phyloP scores from a whole-genome alignment of 2,797 vertebrate genomes.

The Sebastes reedi region DNA sequence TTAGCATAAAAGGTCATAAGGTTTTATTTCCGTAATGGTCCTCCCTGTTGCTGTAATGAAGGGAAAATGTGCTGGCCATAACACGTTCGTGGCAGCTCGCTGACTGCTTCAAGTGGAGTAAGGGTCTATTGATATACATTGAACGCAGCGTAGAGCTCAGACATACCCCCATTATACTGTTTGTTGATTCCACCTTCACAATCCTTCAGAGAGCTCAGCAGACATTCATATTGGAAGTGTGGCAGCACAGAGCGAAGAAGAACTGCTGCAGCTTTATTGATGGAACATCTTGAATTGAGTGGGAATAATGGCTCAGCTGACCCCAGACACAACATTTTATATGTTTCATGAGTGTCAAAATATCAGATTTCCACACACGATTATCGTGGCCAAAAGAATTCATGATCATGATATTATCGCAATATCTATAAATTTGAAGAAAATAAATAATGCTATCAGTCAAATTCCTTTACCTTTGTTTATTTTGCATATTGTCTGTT shows the following conservation, averaged over 20 bases:
- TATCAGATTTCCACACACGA: no score
- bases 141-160: background rate
- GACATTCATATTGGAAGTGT: background rate
- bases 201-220: slow-evolving; percentile 3
- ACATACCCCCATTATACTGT: background rate
- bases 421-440: no score
- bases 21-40: slow-evolving; percentile 22
- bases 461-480: no score
- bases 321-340: slow-evolving; percentile 25
- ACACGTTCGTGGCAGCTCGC: slow-evolving; percentile 5
- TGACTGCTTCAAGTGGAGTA: slow-evolving; percentile 10
- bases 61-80: background rate
- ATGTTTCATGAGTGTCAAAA: background rate
- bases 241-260: background rate
- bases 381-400: no score
- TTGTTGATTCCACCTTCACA: slow-evolving; percentile 23
- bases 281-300: slow-evolving; percentile 44
- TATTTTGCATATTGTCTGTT: no score
- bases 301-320: slow-evolving; percentile 32
- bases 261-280: slow-evolving; percentile 2
- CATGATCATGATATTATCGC: no score
- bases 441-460: no score
- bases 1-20: slow-evolving; percentile 20
- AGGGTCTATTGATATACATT: slow-evolving; percentile 9
- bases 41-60: slow-evolving; percentile 23